Conservation (phyloP, 2,888 invertebrate species). For the Epiblema foenella region DNA sequence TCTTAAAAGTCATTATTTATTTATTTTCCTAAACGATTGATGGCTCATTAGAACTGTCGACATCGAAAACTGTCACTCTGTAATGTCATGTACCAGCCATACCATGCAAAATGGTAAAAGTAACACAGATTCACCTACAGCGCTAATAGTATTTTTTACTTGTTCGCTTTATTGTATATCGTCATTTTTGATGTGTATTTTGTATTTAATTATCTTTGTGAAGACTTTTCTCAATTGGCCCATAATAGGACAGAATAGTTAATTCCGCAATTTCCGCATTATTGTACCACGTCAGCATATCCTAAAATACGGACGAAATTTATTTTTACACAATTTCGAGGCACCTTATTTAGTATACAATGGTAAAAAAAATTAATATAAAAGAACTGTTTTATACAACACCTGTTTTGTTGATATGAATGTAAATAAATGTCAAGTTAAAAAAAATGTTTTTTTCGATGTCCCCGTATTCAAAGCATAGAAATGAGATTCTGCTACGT, state of each 20-base stretch:
- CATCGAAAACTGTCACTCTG: neutral
- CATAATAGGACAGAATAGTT: conserved; percentile 44
- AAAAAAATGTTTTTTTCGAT: conserved; percentile 52
- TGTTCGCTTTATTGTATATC: conserved; percentile 10
- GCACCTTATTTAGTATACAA: conserved; percentile 78
- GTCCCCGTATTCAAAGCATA: no score
- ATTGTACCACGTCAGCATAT: conserved; percentile 64
- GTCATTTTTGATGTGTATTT: conserved; percentile 20
- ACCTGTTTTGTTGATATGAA: conserved; percentile 85
- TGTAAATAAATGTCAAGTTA: conserved; percentile 86
- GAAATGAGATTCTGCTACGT: no score
- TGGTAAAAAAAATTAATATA: conserved; percentile 71
- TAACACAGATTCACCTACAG: neutral
- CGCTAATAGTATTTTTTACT: conserved; percentile 7
- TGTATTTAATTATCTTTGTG: conserved; percentile 18
- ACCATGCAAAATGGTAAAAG: neutral
- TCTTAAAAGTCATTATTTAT: neutral
- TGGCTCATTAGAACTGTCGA: neutral
- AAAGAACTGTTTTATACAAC: conserved; percentile 85
- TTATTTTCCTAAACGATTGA: neutral
- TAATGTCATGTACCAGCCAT: neutral
- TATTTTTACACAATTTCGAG: conserved; percentile 78
- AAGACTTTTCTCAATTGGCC: conserved; percentile 3
- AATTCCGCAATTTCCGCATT: conserved; percentile 61
- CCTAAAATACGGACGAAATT: conserved; percentile 64